Evolutionary conservation across 2,113 vertebrate species (phyloP).

Genomic region (Sterrhoptilus dennistouni): DNA sequence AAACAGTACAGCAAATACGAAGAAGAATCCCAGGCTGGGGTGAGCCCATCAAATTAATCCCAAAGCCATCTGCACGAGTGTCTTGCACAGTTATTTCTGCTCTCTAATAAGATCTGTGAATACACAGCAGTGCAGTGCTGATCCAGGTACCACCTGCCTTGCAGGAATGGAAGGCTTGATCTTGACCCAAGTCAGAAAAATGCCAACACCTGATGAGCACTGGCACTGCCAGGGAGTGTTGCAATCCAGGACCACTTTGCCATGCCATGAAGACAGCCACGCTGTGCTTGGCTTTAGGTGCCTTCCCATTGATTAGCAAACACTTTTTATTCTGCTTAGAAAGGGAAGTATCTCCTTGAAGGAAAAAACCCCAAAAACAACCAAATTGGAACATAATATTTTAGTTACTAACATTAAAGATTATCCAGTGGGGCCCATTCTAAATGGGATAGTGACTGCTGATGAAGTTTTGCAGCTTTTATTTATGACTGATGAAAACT

Average conservation of each 20-base stretch:
- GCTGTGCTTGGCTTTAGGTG: background rate
- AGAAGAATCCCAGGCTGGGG: background rate
- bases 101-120: background rate
- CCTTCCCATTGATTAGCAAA: background rate
- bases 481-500: background rate
- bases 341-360: rapidly evolving
- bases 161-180: background rate
- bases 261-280: rapidly evolving
- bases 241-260: background rate
- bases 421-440: background rate
- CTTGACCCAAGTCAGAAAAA: background rate
- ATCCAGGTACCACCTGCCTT: background rate
- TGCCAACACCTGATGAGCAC: background rate
- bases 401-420: background rate
- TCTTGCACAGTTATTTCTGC: background rate
- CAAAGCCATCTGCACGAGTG: background rate
- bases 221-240: background rate
- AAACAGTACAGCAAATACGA: background rate
- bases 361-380: background rate
- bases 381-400: background rate
- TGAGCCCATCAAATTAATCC: background rate
- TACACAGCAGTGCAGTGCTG: background rate
- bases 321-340: background rate
- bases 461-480: background rate
- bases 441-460: background rate